These are phyloP conservation scores for Brienomyrus longianalis DNA, from an alignment of 2,113 vertebrate species.

Conservation along the genomic window DNA sequence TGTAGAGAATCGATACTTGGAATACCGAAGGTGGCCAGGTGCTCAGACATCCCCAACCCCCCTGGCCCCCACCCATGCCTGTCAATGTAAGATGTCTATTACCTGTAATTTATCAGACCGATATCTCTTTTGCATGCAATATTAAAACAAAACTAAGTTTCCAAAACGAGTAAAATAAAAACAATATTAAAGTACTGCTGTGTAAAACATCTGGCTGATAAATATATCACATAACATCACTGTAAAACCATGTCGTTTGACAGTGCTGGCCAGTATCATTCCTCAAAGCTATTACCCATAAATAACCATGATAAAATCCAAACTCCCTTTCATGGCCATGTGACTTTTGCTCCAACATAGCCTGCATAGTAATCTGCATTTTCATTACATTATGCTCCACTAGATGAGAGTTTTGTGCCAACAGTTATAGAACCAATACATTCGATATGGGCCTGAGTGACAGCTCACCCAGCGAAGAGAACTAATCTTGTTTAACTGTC, in stretches of 20 bases:
- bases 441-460: background rate
- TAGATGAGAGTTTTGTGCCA: background rate
- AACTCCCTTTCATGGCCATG: background rate
- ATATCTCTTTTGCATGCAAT: background rate
- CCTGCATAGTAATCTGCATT: background rate
- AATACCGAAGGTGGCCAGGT: background rate
- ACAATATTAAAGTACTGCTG: background rate
- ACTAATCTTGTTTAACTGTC: background rate
- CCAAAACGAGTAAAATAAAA: background rate
- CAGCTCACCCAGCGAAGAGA: background rate
- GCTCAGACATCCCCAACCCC: background rate
- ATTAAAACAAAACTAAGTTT: background rate
- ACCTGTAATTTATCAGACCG: background rate
- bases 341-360: background rate
- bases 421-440: background rate
- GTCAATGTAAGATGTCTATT: background rate
- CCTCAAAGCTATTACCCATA: background rate
- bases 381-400: background rate
- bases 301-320: background rate
- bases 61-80: background rate
- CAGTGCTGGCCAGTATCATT: background rate
- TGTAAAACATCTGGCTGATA: background rate
- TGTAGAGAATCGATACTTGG: background rate
- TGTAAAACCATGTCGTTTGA: background rate
- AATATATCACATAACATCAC: background rate